Evolutionary conservation across 2,113 vertebrate species (phyloP), one percentile per base, ranked within the genome.

Genomic region (Sciurus niger): DNA sequence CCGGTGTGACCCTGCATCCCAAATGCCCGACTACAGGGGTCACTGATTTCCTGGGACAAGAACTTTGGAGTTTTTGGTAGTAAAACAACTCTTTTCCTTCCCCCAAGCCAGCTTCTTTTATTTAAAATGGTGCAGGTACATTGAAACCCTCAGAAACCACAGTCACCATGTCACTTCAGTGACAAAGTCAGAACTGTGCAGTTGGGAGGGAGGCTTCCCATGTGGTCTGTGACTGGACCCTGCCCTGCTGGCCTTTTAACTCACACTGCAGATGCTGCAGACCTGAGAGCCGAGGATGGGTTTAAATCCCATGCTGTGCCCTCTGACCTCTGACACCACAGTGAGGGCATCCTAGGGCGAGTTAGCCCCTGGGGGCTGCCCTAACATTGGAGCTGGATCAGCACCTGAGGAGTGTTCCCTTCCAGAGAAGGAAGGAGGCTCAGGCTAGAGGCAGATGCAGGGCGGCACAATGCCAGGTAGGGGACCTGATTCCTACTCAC

Each of bases 271-370:
- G 40, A 40, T 84, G 87, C 92, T 95, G 17, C 55, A 58, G 55
- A 58, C 55, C 18, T 1, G 4, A 40, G 55, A 58, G 55, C 55
- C 18, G 6, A 58, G 55, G 55, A 58, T 14, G 18, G 17, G 98
- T 92, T 98, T 93, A 96, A 93, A 60, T 93, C 96, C 97, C 94
- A 77, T 14, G 2, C 96, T 40, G 30, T 97, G 98, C 97, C 98
- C 98, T 98, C 97, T 98, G 97, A 98, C 98, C 98, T 97, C 98
- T 96, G 98, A 96, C 98, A 98, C 18, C 98, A 98, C 16, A 8
- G 97, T 1, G 67, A 98, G 74, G 95, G 74, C 34, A 89, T 10
- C 89, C 98, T 30, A 96, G 97, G 93, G 68, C 84, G 94, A 97
- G 96, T 25, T 80, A 97, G 98, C 97, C 82, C 80, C 97, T 97